Base-by-base conservation (phyloP, 1,140 invertebrate species). In the Rhagoletis zephyria region DNA sequence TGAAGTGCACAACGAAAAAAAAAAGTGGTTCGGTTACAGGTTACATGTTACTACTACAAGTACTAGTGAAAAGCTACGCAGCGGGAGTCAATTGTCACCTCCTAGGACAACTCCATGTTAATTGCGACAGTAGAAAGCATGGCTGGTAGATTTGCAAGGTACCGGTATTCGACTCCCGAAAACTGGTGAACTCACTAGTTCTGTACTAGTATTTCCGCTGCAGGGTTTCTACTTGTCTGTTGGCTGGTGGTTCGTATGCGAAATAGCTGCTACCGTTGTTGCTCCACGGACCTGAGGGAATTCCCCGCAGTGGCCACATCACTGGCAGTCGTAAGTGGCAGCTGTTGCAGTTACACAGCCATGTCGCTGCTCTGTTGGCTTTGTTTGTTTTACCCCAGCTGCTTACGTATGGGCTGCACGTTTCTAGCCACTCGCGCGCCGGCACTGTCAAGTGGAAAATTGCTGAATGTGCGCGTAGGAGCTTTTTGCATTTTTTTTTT, bases 401-500 rank as follows among this genome's bases (percentile, higher is more conserved):
- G 87, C 85, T 74, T 61, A 30, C 48, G n/a, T 59, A 60, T 74
- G 51, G 51, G 4, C 67, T 87, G 30, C 65, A 61, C 63, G 48
- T 65, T 88, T 85, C 65, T 85, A 45, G 45, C 51, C 64, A 40
- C n/a, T 61, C 19, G 51, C 5, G 77, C 19, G 77, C 48, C 87
- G 87, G 90, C 88, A 90, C 88, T 90, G 89, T 90, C 89, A 90
- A 91, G 91, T 91, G 89, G 90, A 92, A 92, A 92, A 92, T 92
- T 91, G 88, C 89, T 89, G 89, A 89, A 89, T 89, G 81, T 87
- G 86, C 85, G 87, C 59, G 89, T 85, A 81, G 60, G 85, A 60
- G 67, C 45, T 85, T 85, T 85, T 61, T 60, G 45, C 59, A 77
- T 87, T 87, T 63, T 85, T 59, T 42, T 85, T 60, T 85, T 88